Evolutionary conservation across 2,797 vertebrate genomes (phyloP).

Genomic region (Rhadinocentrus ornatus): DNA sequence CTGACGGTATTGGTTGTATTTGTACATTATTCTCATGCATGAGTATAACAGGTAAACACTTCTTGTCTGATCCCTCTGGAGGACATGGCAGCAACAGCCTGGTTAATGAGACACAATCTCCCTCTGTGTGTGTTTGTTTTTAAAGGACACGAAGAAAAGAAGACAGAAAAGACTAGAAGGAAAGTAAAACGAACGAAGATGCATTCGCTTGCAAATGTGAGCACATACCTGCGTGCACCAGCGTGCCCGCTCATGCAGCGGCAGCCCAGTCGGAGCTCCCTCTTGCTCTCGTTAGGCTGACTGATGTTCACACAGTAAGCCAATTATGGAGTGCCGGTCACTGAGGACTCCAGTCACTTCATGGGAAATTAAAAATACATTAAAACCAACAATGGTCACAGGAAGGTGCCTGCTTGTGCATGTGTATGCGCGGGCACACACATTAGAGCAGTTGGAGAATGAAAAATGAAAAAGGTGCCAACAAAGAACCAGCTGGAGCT

Average conservation of each 20-base stretch:
- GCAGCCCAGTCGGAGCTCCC: conserved; percentile 48
- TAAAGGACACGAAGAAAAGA: conserved; percentile 2
- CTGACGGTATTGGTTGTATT: conserved; percentile 11
- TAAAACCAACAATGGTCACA: conserved; percentile 75
- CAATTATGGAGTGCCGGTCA: conserved; percentile 78
- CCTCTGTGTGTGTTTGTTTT: conserved; percentile 23
- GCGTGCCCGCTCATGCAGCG: conserved; percentile 21
- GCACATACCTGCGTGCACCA: conserved; percentile 24
- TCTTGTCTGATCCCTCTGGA: conserved; percentile 55
- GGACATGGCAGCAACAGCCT: conserved; percentile 43
- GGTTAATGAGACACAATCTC: conserved; percentile 67
- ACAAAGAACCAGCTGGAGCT: conserved; percentile 43
- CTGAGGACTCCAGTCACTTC: conserved; percentile 76
- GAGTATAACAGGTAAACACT: conserved; percentile 57
- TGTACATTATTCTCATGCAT: conserved; percentile 32
- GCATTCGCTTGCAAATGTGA: conserved; percentile 38
- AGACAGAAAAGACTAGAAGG: not conserved
- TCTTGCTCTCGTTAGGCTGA: conserved; percentile 79
- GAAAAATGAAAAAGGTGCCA: conserved; percentile 26
- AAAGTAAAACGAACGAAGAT: conserved; percentile 17
- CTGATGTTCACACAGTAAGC: conserved; percentile 81
- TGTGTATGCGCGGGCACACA: not conserved
- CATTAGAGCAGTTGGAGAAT: conserved; percentile 1
- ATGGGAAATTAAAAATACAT: conserved; percentile 82
- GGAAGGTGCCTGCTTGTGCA: conserved; percentile 35